phyloP scores from a whole-genome alignment of 2,113 vertebrate genomes.

The Leptobrachium ailaonicum region DNA sequence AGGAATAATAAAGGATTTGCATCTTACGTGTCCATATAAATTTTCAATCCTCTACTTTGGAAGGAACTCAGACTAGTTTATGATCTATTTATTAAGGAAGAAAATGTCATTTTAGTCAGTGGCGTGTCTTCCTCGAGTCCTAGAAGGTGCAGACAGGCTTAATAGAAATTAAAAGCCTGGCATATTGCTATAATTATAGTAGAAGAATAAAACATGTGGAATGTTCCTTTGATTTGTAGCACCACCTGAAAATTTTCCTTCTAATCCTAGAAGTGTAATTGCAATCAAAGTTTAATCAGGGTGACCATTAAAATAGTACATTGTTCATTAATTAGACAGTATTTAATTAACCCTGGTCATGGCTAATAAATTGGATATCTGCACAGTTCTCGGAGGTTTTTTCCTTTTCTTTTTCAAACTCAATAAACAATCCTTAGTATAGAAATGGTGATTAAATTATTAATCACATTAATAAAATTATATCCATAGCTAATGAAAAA shows the following conservation, averaged over 20 bases:
- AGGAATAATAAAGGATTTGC: no score
- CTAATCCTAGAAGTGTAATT: background rate
- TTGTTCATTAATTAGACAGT: conserved; percentile 24
- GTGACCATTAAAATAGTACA: background rate
- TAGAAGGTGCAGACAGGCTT: background rate
- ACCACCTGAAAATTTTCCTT: background rate
- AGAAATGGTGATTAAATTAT: background rate
- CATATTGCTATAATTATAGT: conserved; percentile 28
- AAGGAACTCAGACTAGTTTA: no score
- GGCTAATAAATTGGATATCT: conserved; percentile 25
- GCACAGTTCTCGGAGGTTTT: background rate
- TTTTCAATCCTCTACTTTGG: no score
- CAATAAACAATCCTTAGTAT: background rate
- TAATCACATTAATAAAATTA: background rate
- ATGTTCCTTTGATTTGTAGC: background rate
- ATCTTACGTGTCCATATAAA: no score
- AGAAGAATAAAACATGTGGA: background rate
- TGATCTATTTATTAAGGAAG: no score
- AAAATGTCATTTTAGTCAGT: no score
- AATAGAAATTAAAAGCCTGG: conserved; percentile 41
- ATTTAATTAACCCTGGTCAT: accelerated
- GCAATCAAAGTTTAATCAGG: background rate
- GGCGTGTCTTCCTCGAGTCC: no score
- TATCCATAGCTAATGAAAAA: background rate
- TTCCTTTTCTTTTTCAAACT: background rate